phyloP scores from a whole-genome alignment of 2,797 vertebrate species.

The Emys orbicularis region DNA sequence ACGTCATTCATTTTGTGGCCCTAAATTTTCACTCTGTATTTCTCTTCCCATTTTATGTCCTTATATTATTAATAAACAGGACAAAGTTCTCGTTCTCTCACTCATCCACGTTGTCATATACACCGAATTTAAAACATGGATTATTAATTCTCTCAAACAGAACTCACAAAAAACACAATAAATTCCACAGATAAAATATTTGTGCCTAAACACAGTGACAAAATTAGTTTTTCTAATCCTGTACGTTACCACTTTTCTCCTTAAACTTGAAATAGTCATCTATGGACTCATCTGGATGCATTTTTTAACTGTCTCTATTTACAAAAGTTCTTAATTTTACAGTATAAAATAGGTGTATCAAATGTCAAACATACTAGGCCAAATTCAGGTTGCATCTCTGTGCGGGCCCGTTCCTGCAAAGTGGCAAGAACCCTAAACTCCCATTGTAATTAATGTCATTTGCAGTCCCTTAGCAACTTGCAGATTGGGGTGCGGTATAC shows the following conservation, averaged over 20 bases:
- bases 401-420: too few relatives aligned
- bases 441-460: background rate
- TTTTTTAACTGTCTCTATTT: background rate
- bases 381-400: background rate
- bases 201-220: background rate
- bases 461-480: background rate
- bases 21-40: background rate
- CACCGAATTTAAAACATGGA: background rate
- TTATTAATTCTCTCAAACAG: background rate
- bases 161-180: background rate
- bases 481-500: accelerated
- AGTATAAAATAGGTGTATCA: background rate
- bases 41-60: background rate
- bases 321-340: background rate
- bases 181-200: too few relatives aligned
- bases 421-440: background rate
- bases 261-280: background rate
- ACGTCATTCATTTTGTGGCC: background rate
- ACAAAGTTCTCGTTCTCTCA: background rate
- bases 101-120: background rate
- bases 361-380: background rate
- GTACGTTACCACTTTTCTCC: background rate
- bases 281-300: background rate
- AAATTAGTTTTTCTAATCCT: background rate
- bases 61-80: background rate